Base-by-base conservation (phyloP, 2,888 invertebrate species). In the Oxyteleia sp. region DNA sequence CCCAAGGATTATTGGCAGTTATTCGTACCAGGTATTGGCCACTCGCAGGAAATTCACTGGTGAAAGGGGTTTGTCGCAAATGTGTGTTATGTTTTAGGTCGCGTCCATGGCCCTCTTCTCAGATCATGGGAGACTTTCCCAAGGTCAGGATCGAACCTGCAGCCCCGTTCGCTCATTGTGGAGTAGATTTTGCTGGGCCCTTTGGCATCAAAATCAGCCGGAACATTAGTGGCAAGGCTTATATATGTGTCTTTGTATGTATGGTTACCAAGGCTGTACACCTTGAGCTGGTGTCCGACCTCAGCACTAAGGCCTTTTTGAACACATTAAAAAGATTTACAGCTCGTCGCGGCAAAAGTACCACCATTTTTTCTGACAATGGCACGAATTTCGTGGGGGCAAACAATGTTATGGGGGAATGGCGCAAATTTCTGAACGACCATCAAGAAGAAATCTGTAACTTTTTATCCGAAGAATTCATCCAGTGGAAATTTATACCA, bases 401-500 rank as follows among this genome's bases (percentile, higher is more conserved):
- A 3, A 32, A 32, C 1, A 32, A 32, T 8, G 1, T 7, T 1
- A 32, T 32, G 5, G 8, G 8, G 10, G 32, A 32, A 7, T 32
- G 4, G 32, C 8, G 8, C 32, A 32, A 32, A 1, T 32, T 32
- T 32, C 8, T 32, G 10, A 3, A 32, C 8, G 32, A 8, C 1
- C 4, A 32, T 32, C 32, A 32, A 8, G 32, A 32, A 32, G 8
- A 32, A 32, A 32, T 32, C 8, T 3, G 32, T 32, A 8, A 32
- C 8, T 13, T 8, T 11, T 45, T 78, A 4, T 41, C 13, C 11
- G 41, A 71, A 4, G 5, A 32, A 10, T 35, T 10, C 0, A 68
- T 59, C 10, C 23, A 74, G 18, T 90, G 88, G 89, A 61, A 87
- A n/a, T 91, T 90, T 51, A 88, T 86, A 63, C 87, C 89, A 3